Evolutionary conservation across 2,113 vertebrate species (phyloP), one percentile per base, ranked within the genome.

Genomic region (Centrocercus urophasianus): DNA sequence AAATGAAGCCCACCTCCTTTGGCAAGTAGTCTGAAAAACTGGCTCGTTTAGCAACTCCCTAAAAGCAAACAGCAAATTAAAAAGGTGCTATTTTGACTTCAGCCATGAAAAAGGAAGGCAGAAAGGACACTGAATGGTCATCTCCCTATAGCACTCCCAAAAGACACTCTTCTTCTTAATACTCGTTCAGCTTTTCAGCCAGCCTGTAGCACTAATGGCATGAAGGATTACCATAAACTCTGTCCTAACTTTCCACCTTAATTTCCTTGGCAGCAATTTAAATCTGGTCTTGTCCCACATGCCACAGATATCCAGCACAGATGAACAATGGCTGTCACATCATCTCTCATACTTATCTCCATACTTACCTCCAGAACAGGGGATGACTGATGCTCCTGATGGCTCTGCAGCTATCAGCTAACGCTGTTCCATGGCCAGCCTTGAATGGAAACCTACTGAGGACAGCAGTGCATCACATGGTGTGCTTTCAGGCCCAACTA

Each of bases 1-100:
- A 96, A 91, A 92, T 34, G 18, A 93, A 89, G 81, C 63, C 45
- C 45, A 92, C 30, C 70, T 82, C 48, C 73, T 84, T 56, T 50
- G 63, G 80, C 59, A 90, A 89, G 40, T 13, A 28, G 40, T 89
- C 89, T 90, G 45, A 90, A 93, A 90, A 82, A 74, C 42, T 13
- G 27, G 52, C 36, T 90, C 17, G 50, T 65, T 86, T 67, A 90
- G 32, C 38, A 83, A 48, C 34, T 79, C 65, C 30, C 28, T 47
- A 52, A 90, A 90, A 93, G 45, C 77, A 89, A 84, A 63, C 22
- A 61, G 30, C 43, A 76, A 85, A 87, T 57, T 66, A 45, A 93
- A 86, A 84, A 82, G 10, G 21, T n/a, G 14, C 2, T 81, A 45
- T 32, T 90, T 78, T 69, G 18, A 75, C 52, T 93, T 89, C 57